These are phyloP conservation scores for Ecliptopera silaceata DNA, from an alignment of 2,888 invertebrate genomes.

Conservation along the genomic window DNA sequence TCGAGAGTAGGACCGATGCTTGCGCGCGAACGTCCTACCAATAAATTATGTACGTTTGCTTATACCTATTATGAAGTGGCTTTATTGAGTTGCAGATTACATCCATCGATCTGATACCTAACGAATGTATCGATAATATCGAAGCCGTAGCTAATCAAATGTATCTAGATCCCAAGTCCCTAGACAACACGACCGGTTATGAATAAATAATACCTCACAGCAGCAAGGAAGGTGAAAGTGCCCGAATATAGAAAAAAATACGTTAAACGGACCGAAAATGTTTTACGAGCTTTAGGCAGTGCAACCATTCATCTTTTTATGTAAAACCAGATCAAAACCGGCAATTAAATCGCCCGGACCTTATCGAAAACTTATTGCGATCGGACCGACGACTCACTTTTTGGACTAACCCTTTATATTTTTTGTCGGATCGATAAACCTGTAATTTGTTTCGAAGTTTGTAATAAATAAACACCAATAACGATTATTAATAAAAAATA, in stretches of 20 bases:
- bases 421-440: constrained; percentile 78
- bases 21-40: constrained; percentile 44
- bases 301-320: constrained; percentile 81
- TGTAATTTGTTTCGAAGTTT: constrained; percentile 78
- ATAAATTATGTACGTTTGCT: constrained; percentile 39
- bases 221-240: constrained; percentile 76
- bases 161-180: constrained; percentile 68
- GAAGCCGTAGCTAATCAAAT: constrained; percentile 57
- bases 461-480: constrained; percentile 83
- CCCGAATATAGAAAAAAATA: constrained; percentile 69
- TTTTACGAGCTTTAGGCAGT: constrained; percentile 74
- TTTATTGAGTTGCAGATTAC: constrained; percentile 43
- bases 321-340: constrained; percentile 82
- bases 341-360: constrained; percentile 82
- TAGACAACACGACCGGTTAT: constrained; percentile 50
- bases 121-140: constrained; percentile 47
- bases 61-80: constrained; percentile 37
- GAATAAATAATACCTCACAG: constrained; percentile 66
- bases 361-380: constrained; percentile 83
- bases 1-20: constrained; percentile 29
- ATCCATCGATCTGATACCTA: constrained; percentile 36
- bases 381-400: constrained; percentile 80
- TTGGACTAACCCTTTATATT: constrained; percentile 81
- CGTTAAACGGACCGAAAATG: constrained; percentile 68
- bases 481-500: constrained; percentile 82